Conservation (phyloP, 2,797 vertebrate species). For the Danio tinwini region DNA sequence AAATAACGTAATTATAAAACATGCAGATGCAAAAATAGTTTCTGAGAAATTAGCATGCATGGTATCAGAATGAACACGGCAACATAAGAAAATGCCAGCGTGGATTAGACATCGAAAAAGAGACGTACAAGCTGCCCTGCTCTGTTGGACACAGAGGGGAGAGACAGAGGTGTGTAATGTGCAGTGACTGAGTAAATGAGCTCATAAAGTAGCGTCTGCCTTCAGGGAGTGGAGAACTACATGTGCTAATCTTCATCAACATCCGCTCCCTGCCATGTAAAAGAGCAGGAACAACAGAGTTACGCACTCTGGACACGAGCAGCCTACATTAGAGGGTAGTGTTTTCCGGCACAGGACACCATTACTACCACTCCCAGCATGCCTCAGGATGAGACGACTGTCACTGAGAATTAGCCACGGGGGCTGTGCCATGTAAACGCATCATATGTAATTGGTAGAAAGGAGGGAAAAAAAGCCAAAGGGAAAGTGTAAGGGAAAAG, state of each 20-base stretch:
- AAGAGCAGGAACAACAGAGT: conserved; percentile 73
- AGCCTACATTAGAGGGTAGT: conserved; percentile 81
- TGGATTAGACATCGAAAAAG: conserved; percentile 2
- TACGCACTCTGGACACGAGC: conserved; percentile 72
- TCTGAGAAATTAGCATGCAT: conserved; percentile 18
- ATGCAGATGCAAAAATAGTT: conserved; percentile 10
- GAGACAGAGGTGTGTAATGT: conserved; percentile 40
- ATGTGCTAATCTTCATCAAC: conserved; percentile 83
- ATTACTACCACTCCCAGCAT: conserved; percentile 83
- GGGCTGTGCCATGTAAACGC: conserved; percentile 70
- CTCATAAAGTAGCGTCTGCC: conserved; percentile 73
- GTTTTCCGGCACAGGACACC: conserved; percentile 79
- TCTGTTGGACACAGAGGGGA: conserved; percentile 26
- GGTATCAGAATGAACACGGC: conserved; percentile 1
- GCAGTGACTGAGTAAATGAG: conserved; percentile 60
- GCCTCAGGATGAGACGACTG: conserved; percentile 83
- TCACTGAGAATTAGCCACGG: conserved; percentile 83
- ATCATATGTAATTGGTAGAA: conserved; percentile 76
- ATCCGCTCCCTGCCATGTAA: conserved; percentile 83
- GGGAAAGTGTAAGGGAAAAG: conserved; percentile 45
- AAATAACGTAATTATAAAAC: background rate
- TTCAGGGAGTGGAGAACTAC: conserved; percentile 70
- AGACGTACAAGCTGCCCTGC: background rate
- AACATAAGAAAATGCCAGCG: conserved; percentile 5
- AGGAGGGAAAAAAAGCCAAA: conserved; percentile 54